Evolutionary conservation across 2,888 invertebrate genomes (phyloP), one percentile per base, ranked within the genome.

Genomic region (Ommatoiulus sabulosus): DNA sequence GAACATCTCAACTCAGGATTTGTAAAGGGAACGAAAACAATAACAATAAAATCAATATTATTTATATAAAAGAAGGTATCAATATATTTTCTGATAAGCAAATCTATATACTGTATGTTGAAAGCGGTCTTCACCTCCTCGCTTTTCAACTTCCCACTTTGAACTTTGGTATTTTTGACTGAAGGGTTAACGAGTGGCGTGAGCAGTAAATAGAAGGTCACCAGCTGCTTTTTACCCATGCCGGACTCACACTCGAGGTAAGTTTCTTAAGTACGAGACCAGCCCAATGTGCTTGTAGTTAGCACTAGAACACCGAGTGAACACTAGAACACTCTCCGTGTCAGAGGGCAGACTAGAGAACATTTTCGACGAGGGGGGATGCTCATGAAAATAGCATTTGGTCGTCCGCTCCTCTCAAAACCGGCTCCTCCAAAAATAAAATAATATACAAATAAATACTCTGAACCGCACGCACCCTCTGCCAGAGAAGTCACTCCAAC

Each of bases 281-380:
- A 6, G 63, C 20, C 3, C 20, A 72, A 24, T 72, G 72, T 24
- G 6, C 24, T 72, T 17, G 63, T 72, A n/a, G 20, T n/a, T 10
- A 12, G 20, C 20, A 7, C 10, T 10, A 12, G 72, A 20, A 63
- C 63, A n/a, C n/a, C n/a, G n/a, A n/a, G n/a, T n/a, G n/a, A n/a
- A n/a, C n/a, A n/a, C n/a, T n/a, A n/a, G n/a, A n/a, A n/a, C n/a
- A n/a, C n/a, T n/a, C 72, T 24, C 57, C n/a, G 72, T 24, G 72
- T n/a, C 20, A 24, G 72, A 72, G 72, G 72, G 72, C 72, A 72
- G 72, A 72, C 72, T 72, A 72, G 72, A 24, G n/a, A 72, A 72
- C 20, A 24, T 72, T 72, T 72, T 72, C 24, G 24, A 24, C 12
- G 24, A 72, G 72, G 10, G 24, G 72, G 24, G 5, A 72, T 72